These are phyloP conservation scores for Peromyscus eremicus DNA, from an alignment of 2,797 vertebrate species.

Conservation along the genomic window DNA sequence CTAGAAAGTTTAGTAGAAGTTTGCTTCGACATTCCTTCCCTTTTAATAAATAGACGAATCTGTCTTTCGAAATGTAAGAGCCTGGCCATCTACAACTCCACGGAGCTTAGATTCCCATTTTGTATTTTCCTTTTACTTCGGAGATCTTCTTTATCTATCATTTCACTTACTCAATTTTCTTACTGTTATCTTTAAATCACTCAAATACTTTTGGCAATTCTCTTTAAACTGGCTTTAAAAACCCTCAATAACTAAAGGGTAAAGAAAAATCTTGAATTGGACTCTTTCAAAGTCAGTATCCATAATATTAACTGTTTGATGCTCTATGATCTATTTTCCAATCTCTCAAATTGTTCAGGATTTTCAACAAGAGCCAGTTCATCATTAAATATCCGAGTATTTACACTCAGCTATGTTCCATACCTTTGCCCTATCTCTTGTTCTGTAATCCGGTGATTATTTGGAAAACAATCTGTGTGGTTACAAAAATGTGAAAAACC, in stretches of 20 bases:
- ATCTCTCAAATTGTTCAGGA: neutral
- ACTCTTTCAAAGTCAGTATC: slow-evolving; percentile 42
- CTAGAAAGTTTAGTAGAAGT: slow-evolving; percentile 45
- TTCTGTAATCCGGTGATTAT: neutral
- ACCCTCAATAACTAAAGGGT: slow-evolving; percentile 14
- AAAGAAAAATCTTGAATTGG: slow-evolving; percentile 59
- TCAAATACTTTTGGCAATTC: slow-evolving; percentile 13
- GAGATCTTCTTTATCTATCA: slow-evolving; percentile 29
- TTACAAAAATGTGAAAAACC: neutral
- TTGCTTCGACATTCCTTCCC: neutral
- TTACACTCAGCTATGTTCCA: neutral
- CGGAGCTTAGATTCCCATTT: neutral
- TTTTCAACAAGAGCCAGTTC: slow-evolving; percentile 32
- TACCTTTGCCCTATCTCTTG: neutral
- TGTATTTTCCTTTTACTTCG: slow-evolving; percentile 51
- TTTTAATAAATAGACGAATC: slow-evolving; percentile 24
- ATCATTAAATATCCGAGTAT: neutral
- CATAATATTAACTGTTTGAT: slow-evolving; percentile 54
- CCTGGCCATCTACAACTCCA: neutral
- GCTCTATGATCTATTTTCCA: neutral
- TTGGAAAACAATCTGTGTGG: neutral
- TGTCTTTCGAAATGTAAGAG: slow-evolving; percentile 36
- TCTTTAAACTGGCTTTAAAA: slow-evolving; percentile 53
- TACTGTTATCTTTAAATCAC: slow-evolving; percentile 57
- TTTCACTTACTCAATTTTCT: slow-evolving; percentile 18